Evolutionary conservation across 2,113 vertebrate species (phyloP).

Genomic region (Corydoras sp.): DNA sequence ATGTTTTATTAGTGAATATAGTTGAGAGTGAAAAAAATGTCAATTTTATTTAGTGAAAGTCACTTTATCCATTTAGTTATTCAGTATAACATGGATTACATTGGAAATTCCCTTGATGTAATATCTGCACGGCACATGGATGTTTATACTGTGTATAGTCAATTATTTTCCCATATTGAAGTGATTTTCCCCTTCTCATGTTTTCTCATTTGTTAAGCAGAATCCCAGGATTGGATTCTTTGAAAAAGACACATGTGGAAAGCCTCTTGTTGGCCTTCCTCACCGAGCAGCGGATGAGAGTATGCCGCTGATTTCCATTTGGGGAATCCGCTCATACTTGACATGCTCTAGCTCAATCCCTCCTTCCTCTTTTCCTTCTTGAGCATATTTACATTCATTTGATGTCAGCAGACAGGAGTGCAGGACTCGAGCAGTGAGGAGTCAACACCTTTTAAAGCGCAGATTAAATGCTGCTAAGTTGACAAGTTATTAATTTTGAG

Average conservation of each 20-base stretch:
- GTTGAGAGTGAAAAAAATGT: too few relatives aligned
- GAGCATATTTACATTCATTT: neutral
- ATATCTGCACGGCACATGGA: too few relatives aligned
- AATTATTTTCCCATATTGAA: too few relatives aligned
- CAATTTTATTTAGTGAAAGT: too few relatives aligned
- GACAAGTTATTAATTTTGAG: slow-evolving; percentile 25
- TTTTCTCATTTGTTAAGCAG: neutral
- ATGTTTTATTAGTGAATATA: too few relatives aligned
- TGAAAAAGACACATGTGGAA: neutral
- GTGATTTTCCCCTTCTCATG: neutral
- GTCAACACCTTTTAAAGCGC: slow-evolving; percentile 26
- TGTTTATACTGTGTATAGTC: too few relatives aligned
- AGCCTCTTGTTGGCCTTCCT: neutral
- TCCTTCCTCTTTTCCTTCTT: neutral
- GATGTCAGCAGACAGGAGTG: slow-evolving; percentile 15
- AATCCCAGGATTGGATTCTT: neutral
- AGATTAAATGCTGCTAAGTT: slow-evolving; percentile 24
- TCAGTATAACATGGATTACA: too few relatives aligned
- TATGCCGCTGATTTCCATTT: slow-evolving; percentile 3
- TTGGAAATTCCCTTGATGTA: too few relatives aligned
- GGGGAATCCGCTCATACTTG: slow-evolving; percentile 5
- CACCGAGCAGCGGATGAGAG: slow-evolving; percentile 11
- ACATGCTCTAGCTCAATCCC: neutral
- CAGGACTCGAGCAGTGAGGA: neutral
- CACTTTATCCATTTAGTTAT: too few relatives aligned